These are phyloP conservation scores for Catalaphyllia jardinei DNA, from an alignment of 64 coral and sea anemone species.

Conservation along the genomic window DNA sequence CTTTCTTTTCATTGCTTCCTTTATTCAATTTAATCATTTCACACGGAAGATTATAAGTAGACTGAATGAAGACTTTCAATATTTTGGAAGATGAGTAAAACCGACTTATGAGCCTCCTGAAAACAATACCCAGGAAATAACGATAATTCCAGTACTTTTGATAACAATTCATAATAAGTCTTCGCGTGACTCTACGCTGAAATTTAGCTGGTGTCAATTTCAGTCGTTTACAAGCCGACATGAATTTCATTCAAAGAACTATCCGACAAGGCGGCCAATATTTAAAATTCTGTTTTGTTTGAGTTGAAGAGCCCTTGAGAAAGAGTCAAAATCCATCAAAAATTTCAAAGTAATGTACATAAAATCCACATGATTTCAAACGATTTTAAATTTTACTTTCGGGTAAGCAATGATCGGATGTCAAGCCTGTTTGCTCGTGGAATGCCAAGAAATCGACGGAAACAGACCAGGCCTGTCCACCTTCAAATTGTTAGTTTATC, in stretches of 20 bases:
- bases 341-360: not conserved
- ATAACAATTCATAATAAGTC: not conserved
- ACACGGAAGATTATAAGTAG: not conserved
- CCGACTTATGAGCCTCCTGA: not conserved
- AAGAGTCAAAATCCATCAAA: not conserved
- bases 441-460: not conserved
- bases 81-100: constrained; percentile 10
- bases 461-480: not conserved
- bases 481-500: not conserved
- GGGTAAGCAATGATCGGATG: not conserved
- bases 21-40: not conserved
- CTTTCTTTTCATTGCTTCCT: not conserved
- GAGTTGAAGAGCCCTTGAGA: not conserved
- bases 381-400: too few species aligned
- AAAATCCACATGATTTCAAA: not conserved
- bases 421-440: too few species aligned
- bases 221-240: not conserved
- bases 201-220: not conserved
- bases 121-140: not conserved
- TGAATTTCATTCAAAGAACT: not conserved
- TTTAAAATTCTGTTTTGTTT: not conserved
- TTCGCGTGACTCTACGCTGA: not conserved
- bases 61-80: not conserved
- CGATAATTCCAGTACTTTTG: not conserved
- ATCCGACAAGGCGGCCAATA: not conserved